Base-by-base conservation (phyloP, 2,113 vertebrate genomes). In the Gnathonemus echidnorhynchus region DNA sequence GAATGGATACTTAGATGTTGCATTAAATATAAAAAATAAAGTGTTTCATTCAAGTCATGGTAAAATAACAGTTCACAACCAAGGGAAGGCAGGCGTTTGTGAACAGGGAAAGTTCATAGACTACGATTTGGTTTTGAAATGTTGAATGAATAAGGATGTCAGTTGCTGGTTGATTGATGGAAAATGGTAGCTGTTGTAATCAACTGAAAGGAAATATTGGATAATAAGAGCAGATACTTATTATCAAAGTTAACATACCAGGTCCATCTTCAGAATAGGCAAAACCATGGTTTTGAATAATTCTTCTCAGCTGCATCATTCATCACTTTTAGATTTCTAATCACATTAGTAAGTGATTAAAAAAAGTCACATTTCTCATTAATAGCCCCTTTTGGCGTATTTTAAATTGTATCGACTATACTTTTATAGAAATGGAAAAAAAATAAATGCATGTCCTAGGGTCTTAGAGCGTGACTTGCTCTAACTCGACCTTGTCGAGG, bases 391-490 rank as follows among this genome's bases (percentile, higher is more conserved):
- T 80, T 42, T 80, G 15, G 5, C 39, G 74, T 42, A 80, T 86
- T 53, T 56, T 56, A 19, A 88, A 42, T 53, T 42, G 35, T 88
- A 27, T 62, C 2, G n/a, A 46, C 39, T 58, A 9, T 84, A 31
- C 84, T 88, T 5, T 27, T 21, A 15, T 80, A 17, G 46, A 66
- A 74, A 21, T 77, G n/a, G 48, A 4, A 39, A 74, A 31, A 45
- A 53, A 53, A 56, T 24, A 56, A 56, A 35, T n/a, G 53, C 21
- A 83, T 83, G 53, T 39, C 27, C 88, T 88, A 50, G 50, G 91
- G 91, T 89, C 88, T 84, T 86, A 91, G 89, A 88, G 89, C 91
- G 70, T 46, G 80, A 91, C 91, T 89, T 91, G 91, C 91, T 87
- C 39, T 86, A 88, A 91, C 93, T 91, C 89, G 91, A 91, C 31